These are phyloP conservation scores for Chloropsis cyanopogon DNA, from an alignment of 2,113 vertebrate species.

Conservation along the genomic window DNA sequence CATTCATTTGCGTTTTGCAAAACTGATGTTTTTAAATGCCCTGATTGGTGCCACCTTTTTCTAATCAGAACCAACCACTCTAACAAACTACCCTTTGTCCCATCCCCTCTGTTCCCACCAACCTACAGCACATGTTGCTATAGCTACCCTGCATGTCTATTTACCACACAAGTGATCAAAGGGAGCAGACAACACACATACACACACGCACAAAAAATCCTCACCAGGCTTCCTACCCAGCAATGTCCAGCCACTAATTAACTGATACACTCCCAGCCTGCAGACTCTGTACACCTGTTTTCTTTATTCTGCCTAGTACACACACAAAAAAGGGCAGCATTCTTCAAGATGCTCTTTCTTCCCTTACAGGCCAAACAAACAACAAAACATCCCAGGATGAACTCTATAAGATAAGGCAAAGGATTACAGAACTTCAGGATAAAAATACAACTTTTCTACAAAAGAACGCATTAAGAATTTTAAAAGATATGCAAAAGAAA, in stretches of 20 bases:
- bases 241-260: slow-evolving; percentile 82
- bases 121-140: slow-evolving; percentile 77
- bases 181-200: slow-evolving; percentile 69
- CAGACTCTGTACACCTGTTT: slow-evolving; percentile 22
- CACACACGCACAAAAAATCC: slow-evolving; percentile 55
- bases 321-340: background rate
- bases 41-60: slow-evolving; percentile 67
- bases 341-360: slow-evolving; percentile 3
- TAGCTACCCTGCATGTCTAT: slow-evolving; percentile 81
- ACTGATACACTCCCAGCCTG: slow-evolving; percentile 70
- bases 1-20: slow-evolving; percentile 26
- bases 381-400: background rate
- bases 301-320: background rate
- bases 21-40: slow-evolving; percentile 51
- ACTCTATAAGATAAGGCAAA: background rate
- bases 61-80: slow-evolving; percentile 74
- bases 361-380: background rate
- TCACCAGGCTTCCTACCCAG: slow-evolving; percentile 75
- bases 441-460: background rate
- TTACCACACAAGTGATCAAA: slow-evolving; percentile 87
- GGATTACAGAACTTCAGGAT: background rate
- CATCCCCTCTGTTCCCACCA: slow-evolving; percentile 69
- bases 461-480: slow-evolving; percentile 23
- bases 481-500: slow-evolving; percentile 31
- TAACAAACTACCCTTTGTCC: slow-evolving; percentile 82